Percentiles rank a stretch among this genome's conserved stretches.
These are phyloP conservation scores for Lepidocyrtinus sp. DNA, from an alignment of 2,888 invertebrate species.

Conservation along the genomic window DNA sequence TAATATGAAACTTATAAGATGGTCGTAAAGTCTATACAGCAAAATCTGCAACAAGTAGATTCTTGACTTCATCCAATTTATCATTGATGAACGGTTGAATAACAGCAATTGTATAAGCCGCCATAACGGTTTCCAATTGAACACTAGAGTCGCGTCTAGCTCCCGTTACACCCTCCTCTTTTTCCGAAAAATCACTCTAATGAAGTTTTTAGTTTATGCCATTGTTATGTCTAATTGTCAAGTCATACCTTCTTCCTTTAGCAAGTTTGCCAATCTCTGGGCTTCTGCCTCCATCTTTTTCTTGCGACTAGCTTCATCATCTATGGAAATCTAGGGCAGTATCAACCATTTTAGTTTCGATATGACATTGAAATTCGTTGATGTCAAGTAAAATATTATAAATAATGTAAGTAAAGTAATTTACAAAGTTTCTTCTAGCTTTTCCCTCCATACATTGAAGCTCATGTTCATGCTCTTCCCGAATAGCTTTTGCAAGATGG, in stretches of 20 bases:
- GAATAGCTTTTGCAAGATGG: slow-evolving; percentile 59
- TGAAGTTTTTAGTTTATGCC: not conserved
- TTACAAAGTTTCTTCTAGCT: slow-evolving; percentile 52
- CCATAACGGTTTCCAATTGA: slow-evolving; percentile 59
- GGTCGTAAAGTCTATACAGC: slow-evolving; percentile 56
- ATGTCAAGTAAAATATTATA: not conserved
- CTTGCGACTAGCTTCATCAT: slow-evolving; percentile 60
- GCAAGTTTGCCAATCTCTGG: slow-evolving; percentile 43
- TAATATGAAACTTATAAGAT: too few relatives aligned
- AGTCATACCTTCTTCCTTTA: slow-evolving; percentile 56
- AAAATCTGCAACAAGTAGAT: slow-evolving; percentile 64
- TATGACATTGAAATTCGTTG: not conserved
- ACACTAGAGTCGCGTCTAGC: slow-evolving; percentile 59
- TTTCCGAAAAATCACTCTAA: slow-evolving; percentile 11
- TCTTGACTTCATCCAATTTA: slow-evolving; percentile 63
- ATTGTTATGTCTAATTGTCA: slow-evolving; percentile 5
- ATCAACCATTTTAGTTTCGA: too few relatives aligned
- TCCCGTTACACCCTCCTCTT: slow-evolving; percentile 28
- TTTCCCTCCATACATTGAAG: slow-evolving; percentile 65
- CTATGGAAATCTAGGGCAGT: slow-evolving; percentile 65
- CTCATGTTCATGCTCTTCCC: slow-evolving; percentile 65
- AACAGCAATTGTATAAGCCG: slow-evolving; percentile 62
- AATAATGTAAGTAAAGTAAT: too few relatives aligned
- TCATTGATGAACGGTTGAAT: slow-evolving; percentile 64
- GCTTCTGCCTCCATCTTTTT: slow-evolving; percentile 66